A percentile compares a stretch with the other conserved stretches of the same genome.
Evolutionary conservation across 2,888 invertebrate species (phyloP).

Genomic region (Heteromyza rotundicornis): DNA sequence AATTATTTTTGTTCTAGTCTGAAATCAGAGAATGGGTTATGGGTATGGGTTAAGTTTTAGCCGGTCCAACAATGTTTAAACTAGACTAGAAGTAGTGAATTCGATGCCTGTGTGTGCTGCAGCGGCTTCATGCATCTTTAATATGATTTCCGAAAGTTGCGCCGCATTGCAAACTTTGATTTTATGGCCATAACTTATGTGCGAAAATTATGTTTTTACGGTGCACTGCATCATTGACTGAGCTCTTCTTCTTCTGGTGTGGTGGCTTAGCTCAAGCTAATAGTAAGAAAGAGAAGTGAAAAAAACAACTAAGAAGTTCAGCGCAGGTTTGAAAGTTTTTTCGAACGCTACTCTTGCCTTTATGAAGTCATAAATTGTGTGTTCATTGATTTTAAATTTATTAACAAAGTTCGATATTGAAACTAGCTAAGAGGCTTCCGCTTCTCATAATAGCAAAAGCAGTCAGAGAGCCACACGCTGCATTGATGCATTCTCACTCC

Average conservation of each 20-base stretch:
- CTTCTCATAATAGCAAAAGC: no score
- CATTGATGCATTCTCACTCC: no score
- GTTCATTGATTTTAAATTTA: slow-evolving; percentile 34
- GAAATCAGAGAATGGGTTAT: not conserved
- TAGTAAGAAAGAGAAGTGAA: no score
- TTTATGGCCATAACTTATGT: slow-evolving; percentile 28
- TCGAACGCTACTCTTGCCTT: slow-evolving; percentile 37
- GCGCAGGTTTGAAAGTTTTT: slow-evolving; percentile 39
- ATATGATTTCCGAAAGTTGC: slow-evolving; percentile 16
- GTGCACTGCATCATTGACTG: slow-evolving; percentile 26
- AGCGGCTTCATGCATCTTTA: slow-evolving; percentile 29
- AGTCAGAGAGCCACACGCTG: no score
- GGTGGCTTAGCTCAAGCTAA: no score
- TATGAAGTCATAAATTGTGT: slow-evolving; percentile 46
- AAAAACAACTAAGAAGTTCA: slow-evolving; percentile 14
- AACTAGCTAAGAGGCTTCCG: not conserved
- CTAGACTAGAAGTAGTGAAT: no score
- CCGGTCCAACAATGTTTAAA: no score
- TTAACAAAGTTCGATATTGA: not conserved
- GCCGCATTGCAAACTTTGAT: slow-evolving; percentile 26
- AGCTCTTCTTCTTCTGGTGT: no score
- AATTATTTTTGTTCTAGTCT: not conserved
- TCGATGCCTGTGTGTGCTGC: slow-evolving; percentile 8
- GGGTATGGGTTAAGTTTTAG: no score
- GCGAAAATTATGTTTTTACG: slow-evolving; percentile 27